phyloP scores from a whole-genome alignment of 2,888 invertebrate species.

The Kryphioiulus occultus region DNA sequence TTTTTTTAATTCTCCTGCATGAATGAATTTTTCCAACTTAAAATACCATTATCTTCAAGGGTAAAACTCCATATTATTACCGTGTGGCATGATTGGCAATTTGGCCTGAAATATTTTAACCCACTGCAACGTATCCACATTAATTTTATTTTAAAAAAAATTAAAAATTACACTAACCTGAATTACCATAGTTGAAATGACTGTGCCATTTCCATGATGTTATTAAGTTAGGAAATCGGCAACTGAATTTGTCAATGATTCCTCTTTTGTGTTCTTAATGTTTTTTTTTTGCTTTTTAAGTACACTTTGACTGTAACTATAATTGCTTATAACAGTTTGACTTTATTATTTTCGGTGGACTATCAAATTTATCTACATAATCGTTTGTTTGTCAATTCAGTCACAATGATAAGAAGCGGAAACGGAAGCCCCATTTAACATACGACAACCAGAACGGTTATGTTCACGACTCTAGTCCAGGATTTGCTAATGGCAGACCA shows the following conservation, averaged over 20 bases:
- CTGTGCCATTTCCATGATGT: no score
- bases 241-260: no score
- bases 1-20: not conserved
- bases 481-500: slow-evolving; percentile 53
- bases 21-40: not conserved
- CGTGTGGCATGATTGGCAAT: no score
- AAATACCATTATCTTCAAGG: not conserved
- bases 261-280: no score
- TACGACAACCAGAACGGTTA: slow-evolving; percentile 59
- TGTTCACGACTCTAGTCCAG: slow-evolving; percentile 53
- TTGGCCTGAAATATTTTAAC: no score
- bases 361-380: not conserved
- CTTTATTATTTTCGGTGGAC: slow-evolving; percentile 48
- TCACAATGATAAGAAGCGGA: slow-evolving; percentile 52
- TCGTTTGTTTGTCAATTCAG: slow-evolving; percentile 41
- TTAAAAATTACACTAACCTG: no score
- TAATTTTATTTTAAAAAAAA: no score
- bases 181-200: no score
- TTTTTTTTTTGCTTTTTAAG: no score
- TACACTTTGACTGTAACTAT: no score
- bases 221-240: no score
- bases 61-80: not conserved
- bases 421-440: slow-evolving; percentile 56
- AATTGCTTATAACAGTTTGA: slow-evolving; percentile 57
- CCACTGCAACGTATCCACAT: no score